A percentile compares a stretch with the other conserved stretches of the same genome.
Evolutionary conservation across 2,888 invertebrate genomes (phyloP).

Genomic region (Liodrosophila aerea): DNA sequence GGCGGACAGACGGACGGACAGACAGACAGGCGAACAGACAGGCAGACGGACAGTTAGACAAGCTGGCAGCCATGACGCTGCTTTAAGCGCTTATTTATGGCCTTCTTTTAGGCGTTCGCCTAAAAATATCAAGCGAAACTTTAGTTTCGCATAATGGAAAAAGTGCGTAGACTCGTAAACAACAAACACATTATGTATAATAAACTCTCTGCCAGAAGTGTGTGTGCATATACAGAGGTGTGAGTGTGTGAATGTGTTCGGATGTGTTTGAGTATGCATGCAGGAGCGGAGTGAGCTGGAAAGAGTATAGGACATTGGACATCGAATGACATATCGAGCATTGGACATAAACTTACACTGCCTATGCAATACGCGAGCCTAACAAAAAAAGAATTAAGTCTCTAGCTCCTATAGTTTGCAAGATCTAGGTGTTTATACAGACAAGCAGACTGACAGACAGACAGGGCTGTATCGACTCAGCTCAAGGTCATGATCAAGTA

Average conservation of each 20-base stretch:
- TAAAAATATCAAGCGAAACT: conserved; percentile 24
- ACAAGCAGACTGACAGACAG: too few relatives aligned
- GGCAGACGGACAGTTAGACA: conserved; percentile 2
- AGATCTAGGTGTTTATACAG: too few relatives aligned
- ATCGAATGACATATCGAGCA: too few relatives aligned
- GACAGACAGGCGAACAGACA: conserved; percentile 17
- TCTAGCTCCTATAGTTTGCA: too few relatives aligned
- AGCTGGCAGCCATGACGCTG: conserved; percentile 15
- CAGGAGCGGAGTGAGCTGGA: conserved; percentile 23
- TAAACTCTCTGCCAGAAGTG: conserved; percentile 8
- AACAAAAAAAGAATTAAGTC: too few relatives aligned
- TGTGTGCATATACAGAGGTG: conserved; percentile 5
- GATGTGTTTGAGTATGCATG: neutral
- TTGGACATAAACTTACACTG: too few relatives aligned
- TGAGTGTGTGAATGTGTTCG: conserved; percentile 2
- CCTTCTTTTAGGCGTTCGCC: conserved; percentile 22
- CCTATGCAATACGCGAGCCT: too few relatives aligned
- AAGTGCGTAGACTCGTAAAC: conserved; percentile 51
- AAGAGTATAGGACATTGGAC: too few relatives aligned
- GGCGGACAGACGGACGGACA: conserved; percentile 1
- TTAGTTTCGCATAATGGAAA: conserved; percentile 40
- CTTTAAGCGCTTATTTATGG: conserved; percentile 58
- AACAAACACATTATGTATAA: conserved; percentile 48
- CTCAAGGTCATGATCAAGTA: too few relatives aligned
- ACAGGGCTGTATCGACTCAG: too few relatives aligned